Conservation (phyloP, 2,797 vertebrate genomes). For the Cottoperca gobio region DNA sequence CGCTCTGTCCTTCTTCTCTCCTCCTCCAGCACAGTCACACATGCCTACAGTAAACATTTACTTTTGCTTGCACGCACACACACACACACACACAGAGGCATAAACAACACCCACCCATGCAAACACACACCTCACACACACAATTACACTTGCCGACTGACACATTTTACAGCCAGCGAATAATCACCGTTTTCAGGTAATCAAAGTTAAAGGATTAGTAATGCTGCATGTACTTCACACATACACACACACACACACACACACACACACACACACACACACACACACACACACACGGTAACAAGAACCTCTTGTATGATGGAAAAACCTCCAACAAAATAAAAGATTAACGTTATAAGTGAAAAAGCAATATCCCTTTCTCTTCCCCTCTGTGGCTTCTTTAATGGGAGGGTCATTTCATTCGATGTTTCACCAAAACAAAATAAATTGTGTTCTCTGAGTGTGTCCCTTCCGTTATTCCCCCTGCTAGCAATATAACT, state of each 20-base stretch:
- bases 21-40: slow-evolving; percentile 61
- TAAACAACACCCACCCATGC: slow-evolving; percentile 47
- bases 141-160: slow-evolving; percentile 56
- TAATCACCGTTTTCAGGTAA: slow-evolving; percentile 56
- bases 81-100: slow-evolving; percentile 25
- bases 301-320: slow-evolving; percentile 52
- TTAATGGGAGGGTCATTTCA: slow-evolving; percentile 82
- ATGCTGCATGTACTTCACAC: neutral
- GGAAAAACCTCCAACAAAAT: slow-evolving; percentile 64
- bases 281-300: slow-evolving; percentile 31
- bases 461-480: slow-evolving; percentile 74
- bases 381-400: slow-evolving; percentile 74
- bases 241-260: slow-evolving; percentile 9
- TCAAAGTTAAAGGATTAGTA: slow-evolving; percentile 38
- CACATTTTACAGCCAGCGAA: slow-evolving; percentile 46
- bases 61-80: slow-evolving; percentile 25
- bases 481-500: slow-evolving; percentile 77
- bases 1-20: slow-evolving; percentile 50
- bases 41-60: slow-evolving; percentile 68
- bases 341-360: slow-evolving; percentile 77
- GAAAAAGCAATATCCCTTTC: slow-evolving; percentile 81
- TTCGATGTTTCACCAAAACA: slow-evolving; percentile 80
- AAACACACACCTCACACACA: slow-evolving; percentile 61
- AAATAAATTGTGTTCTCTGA: slow-evolving; percentile 79
- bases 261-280: neutral